Evolutionary conservation across 2,888 invertebrate genomes (phyloP), one percentile per base, ranked within the genome.

Genomic region (Drosophila subsilvestris): DNA sequence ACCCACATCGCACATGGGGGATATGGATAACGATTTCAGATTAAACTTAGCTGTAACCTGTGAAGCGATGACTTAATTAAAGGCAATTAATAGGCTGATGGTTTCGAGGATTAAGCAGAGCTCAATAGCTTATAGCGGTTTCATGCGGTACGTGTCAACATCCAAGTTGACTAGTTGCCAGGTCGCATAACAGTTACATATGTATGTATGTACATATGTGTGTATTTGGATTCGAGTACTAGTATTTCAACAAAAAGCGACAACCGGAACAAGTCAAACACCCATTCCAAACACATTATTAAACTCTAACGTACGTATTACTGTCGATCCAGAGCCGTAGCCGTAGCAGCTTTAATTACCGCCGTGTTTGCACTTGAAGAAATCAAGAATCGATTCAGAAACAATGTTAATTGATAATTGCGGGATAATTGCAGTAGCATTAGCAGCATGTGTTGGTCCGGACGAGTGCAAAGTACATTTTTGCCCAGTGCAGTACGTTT

Each of bases 361-460:
- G 12, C 25, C 32, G 29, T 50, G 42, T 43, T 63, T 50, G 43
- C 43, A 66, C 63, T 66, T 66, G n/a, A 66, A 66, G 55, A 66
- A 63, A 66, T 66, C 44, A 43, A 63, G 49, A 66, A 66, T 55
- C 49, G 20, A 56, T 45, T 55, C 63, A 63, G 56, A 56, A 63
- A 63, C 63, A 51, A 45, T 63, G 37, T 50, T 63, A 63, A 63
- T 67, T 63, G 56, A 56, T 67, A 67, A 67, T 62, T 56, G 58
- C 58, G n/a, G 22, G 20, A 29, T 63, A 63, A 63, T 63, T 59
- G 43, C 42, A 17, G 43, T 17, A n/a, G 22, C 22, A 63, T 63
- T 63, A 60, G 51, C 44, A 61, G 27, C 61, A 37, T 61, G 61
- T 63, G 63, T 29, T 32, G 43, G 14, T 45, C 18, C 43, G 29